Evolutionary conservation across 2,797 vertebrate genomes (phyloP).

Genomic region (Pteronotus mesoamericanus): DNA sequence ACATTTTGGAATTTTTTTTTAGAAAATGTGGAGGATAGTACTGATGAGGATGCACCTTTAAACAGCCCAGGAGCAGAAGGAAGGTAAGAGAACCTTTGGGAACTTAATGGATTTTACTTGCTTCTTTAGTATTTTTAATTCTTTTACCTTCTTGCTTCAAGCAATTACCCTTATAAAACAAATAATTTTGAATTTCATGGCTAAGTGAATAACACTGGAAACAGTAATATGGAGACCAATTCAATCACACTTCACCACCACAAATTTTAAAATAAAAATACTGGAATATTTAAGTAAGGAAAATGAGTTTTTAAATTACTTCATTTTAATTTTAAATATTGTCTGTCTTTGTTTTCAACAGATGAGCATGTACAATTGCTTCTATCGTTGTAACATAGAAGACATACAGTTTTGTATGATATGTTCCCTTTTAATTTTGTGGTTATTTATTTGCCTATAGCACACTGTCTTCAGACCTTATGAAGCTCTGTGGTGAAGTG

Average conservation of each 20-base stretch:
- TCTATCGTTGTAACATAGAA: not conserved
- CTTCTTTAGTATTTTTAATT: not conserved
- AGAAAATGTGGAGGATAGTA: slow-evolving; percentile 95
- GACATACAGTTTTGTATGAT: not conserved
- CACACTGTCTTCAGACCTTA: slow-evolving; percentile 91
- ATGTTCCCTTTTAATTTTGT: slow-evolving; percentile 35
- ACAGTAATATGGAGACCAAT: not conserved
- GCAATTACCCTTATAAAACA: not conserved
- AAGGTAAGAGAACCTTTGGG: slow-evolving; percentile 83
- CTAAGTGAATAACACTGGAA: not conserved
- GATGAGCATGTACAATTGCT: not conserved
- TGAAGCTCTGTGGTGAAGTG: slow-evolving; percentile 95
- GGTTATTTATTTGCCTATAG: slow-evolving; percentile 81
- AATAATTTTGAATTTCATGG: slow-evolving; percentile 10
- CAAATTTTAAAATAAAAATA: slow-evolving; percentile 33
- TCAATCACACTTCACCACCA: not conserved
- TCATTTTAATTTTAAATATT: slow-evolving; percentile 25
- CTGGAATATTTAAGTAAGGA: not conserved
- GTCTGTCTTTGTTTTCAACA: not conserved
- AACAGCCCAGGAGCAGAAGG: slow-evolving; percentile 92
- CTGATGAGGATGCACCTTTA: slow-evolving; percentile 92
- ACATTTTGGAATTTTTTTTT: slow-evolving; percentile 65
- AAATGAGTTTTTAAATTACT: not conserved
- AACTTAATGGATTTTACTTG: not conserved
- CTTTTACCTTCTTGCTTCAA: not conserved